Conservation (phyloP, 1,140 invertebrate species). For the Lamellibrachia luymesi region DNA sequence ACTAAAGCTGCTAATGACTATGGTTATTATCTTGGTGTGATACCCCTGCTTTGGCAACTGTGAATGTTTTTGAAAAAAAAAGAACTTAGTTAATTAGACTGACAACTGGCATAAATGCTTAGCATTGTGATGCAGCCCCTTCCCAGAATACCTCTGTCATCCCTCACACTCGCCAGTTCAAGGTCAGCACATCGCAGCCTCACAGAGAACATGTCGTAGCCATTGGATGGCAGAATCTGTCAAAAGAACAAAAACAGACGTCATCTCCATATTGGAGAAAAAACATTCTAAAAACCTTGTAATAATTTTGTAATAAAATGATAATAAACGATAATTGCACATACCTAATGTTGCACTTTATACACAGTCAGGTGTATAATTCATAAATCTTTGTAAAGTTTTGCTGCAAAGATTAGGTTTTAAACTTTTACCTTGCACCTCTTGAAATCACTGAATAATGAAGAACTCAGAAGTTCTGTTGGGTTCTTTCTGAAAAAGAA, state of each 20-base stretch:
- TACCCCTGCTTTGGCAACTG: no score
- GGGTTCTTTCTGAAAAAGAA: not conserved
- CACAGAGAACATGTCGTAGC: conserved; percentile 37
- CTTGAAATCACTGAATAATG: not conserved
- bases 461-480: not conserved
- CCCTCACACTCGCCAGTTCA: conserved; percentile 30
- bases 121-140: not conserved
- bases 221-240: not conserved
- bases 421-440: not conserved
- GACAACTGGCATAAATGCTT: not conserved
- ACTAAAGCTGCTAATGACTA: no score
- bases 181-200: conserved; percentile 42
- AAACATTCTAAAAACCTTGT: not conserved
- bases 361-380: not conserved
- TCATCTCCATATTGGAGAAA: not conserved
- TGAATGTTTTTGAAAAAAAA: no score
- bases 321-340: not conserved
- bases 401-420: not conserved
- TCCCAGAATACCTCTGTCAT: not conserved
- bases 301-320: not conserved
- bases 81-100: not conserved
- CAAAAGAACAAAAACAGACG: conserved; percentile 2
- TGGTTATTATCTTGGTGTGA: no score
- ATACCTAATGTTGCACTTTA: not conserved
- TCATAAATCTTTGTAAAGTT: not conserved